Evolutionary conservation across 2,797 vertebrate genomes (phyloP).

Genomic region (Psittacula echo): DNA sequence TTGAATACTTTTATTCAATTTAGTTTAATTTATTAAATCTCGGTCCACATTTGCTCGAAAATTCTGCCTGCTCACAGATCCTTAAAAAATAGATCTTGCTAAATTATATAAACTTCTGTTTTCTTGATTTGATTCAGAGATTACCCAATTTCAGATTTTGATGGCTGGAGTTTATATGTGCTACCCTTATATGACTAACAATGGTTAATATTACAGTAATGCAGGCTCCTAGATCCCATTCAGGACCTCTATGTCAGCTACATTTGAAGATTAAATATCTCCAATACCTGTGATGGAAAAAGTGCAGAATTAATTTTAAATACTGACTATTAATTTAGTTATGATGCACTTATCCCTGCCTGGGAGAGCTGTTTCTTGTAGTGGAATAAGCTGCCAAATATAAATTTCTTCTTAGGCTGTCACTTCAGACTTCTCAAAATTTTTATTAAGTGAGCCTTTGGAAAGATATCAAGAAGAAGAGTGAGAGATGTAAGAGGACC

Average conservation of each 20-base stretch:
- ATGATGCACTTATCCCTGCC: background rate
- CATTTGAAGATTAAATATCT: background rate
- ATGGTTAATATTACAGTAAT: background rate
- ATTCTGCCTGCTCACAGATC: background rate
- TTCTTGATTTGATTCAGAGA: background rate
- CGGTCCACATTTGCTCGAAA: background rate
- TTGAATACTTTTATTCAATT: background rate
- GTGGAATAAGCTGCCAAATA: background rate
- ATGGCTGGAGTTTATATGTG: accelerated
- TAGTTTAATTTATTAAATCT: background rate
- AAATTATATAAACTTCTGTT: background rate
- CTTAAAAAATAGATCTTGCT: background rate
- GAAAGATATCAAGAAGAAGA: background rate
- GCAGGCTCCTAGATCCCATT: background rate
- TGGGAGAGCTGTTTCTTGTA: background rate
- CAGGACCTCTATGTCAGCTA: background rate
- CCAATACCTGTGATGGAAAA: background rate
- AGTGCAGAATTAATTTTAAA: background rate
- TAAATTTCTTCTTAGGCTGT: background rate
- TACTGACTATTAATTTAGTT: background rate
- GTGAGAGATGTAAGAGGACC: background rate
- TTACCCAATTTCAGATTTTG: background rate
- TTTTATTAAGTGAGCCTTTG: background rate
- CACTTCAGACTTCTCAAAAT: background rate
- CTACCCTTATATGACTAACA: accelerated